A percentile compares a stretch with the other conserved stretches of the same genome.
Evolutionary conservation across 2,888 invertebrate species (phyloP).

Genomic region (Drosophila birchii): DNA sequence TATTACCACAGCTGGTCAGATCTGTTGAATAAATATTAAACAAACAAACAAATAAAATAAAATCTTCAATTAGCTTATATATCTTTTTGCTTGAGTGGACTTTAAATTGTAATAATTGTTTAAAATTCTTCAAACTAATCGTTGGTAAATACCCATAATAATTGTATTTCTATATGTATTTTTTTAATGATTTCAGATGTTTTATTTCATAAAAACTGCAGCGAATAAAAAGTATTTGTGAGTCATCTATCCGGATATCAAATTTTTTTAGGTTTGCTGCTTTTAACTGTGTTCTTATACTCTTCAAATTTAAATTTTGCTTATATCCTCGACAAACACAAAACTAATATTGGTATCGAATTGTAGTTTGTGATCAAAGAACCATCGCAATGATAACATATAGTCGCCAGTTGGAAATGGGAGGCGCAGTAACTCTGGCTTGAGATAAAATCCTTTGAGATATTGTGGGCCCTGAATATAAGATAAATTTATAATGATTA

Average conservation of each 20-base stretch:
- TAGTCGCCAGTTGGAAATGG: slow-evolving; percentile 8
- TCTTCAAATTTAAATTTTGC: neutral
- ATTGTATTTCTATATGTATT: neutral
- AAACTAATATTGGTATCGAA: slow-evolving; percentile 10
- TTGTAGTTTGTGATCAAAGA: slow-evolving; percentile 1
- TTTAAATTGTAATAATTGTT: neutral
- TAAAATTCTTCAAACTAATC: neutral
- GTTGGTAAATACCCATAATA: neutral
- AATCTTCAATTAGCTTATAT: neutral
- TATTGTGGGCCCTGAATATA: neutral
- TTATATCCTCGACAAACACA: slow-evolving; percentile 3
- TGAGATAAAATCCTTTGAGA: neutral
- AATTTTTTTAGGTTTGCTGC: neutral
- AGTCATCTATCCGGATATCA: neutral
- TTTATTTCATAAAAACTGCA: neutral
- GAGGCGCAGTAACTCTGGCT: slow-evolving; percentile 3
- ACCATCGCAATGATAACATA: slow-evolving; percentile 1
- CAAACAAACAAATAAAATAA: neutral
- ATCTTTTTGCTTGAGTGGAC: neutral
- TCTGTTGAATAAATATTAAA: neutral
- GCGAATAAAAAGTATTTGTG: neutral
- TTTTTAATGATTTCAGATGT: neutral
- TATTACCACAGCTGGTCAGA: no score
- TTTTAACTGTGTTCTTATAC: neutral
- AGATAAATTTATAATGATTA: no score